Evolutionary conservation across 64 coral and sea anemone species (phyloP), one percentile per base, ranked within the genome.

Genomic region (Porites australiensis): DNA sequence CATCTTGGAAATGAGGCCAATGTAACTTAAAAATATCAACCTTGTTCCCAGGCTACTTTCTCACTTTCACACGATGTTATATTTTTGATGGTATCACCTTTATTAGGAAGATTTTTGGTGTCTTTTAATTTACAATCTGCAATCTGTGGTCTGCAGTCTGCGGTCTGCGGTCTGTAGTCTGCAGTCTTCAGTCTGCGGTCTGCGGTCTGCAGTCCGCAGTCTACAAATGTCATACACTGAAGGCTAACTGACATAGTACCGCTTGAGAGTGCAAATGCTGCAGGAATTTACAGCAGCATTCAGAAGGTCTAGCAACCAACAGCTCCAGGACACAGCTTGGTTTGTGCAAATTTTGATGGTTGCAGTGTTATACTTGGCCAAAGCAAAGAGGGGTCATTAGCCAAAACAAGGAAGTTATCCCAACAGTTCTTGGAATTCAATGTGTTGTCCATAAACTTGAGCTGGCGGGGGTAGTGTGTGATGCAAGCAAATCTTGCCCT

Each of bases 391-490:
- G 88, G 7, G 88, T 67, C 27, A 37, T 78, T 21, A 75, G 7
- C 53, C 72, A 88, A 51, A 90, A 79, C 13, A 90, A 51, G 63
- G 65, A 80, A 80, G 75, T 90, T 21, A 90, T 90, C 2, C 77
- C 88, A 20, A 69, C 62, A 81, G 88, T 62, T 14, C 48, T 90
- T 14, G 88, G 88, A 70, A 90, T 80, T 90, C 76, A 90, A 58
- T 90, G 62, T 81, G 88, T 90, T 7, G 88, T 75, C 64, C 76
- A 58, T 80, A 90, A 90, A 14, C 88, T 90, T 15, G 88, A 90
- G 53, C 63, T 90, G 50, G 76, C 88, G 70, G 88, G 51, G 6
- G 59, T 90, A 18, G n/a, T n/a, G n/a, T n/a, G n/a, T n/a, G 64
- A 90, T 90, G 76, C 88, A 65, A 90, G 53, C 76, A 90, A 81